A percentile compares a stretch with the other conserved stretches of the same genome.
Evolutionary conservation across 2,888 invertebrate genomes (phyloP).

Genomic region (Argynnis bischoffii): DNA sequence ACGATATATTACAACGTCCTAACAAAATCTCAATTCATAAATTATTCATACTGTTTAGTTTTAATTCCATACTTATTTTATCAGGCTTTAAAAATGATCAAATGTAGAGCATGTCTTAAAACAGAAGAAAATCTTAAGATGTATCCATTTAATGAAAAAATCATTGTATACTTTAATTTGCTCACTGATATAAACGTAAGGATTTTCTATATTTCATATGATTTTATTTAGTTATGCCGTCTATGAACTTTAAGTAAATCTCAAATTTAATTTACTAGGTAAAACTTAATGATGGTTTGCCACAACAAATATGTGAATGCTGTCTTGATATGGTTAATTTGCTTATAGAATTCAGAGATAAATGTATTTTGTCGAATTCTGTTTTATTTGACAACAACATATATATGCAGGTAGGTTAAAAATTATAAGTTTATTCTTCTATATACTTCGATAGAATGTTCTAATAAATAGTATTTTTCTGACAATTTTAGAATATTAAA

Average conservation of each 20-base stretch:
- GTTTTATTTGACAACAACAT: slow-evolving; percentile 43
- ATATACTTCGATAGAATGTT: too few relatives aligned
- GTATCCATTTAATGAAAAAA: slow-evolving; percentile 50
- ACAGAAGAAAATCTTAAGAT: slow-evolving; percentile 44
- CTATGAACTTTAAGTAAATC: neutral
- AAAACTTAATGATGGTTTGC: slow-evolving; percentile 50
- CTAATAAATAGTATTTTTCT: too few relatives aligned
- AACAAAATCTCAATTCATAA: too few relatives aligned
- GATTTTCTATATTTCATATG: neutral
- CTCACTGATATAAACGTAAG: slow-evolving; percentile 64
- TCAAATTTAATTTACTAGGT: slow-evolving; percentile 48
- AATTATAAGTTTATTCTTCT: neutral
- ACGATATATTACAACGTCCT: too few relatives aligned
- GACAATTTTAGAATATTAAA: slow-evolving; percentile 12
- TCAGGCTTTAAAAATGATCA: slow-evolving; percentile 46
- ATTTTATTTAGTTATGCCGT: neutral
- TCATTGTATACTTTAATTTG: slow-evolving; percentile 55
- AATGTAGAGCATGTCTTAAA: slow-evolving; percentile 63
- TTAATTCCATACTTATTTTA: neutral
- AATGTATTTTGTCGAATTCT: slow-evolving; percentile 53
- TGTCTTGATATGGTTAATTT: slow-evolving; percentile 51
- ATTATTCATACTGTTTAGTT: too few relatives aligned
- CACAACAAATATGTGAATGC: slow-evolving; percentile 54
- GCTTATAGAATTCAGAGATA: slow-evolving; percentile 57
- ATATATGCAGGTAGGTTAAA: slow-evolving; percentile 34